phyloP scores from a whole-genome alignment of 2,888 invertebrate genomes.

The Plebejus anna region DNA sequence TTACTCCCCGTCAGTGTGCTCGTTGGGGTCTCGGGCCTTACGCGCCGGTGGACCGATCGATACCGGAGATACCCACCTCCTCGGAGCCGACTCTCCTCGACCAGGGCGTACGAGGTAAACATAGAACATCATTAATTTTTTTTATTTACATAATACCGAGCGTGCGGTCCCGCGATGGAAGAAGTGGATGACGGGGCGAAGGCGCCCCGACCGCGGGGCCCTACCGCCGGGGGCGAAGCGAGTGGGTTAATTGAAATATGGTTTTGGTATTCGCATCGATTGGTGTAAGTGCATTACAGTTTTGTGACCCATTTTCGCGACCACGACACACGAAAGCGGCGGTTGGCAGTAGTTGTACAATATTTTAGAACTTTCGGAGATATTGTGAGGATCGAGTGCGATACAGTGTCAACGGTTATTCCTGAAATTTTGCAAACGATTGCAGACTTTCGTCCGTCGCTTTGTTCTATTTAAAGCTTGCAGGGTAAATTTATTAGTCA shows the following conservation, averaged over 20 bases:
- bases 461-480: conserved; percentile 31
- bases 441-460: conserved; percentile 26
- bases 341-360: conserved; percentile 52
- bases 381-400: conserved; percentile 38
- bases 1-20: conserved; percentile 39
- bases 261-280: conserved; percentile 53
- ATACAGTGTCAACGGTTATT: conserved; percentile 7
- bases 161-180: conserved; percentile 21
- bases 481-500: conserved; percentile 28
- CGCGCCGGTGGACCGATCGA: conserved; percentile 50
- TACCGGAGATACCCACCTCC: conserved; percentile 47
- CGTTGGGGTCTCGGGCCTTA: conserved; percentile 44
- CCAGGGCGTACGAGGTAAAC: conserved; percentile 66
- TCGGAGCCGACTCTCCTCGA: conserved; percentile 46
- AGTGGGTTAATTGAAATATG: conserved; percentile 6
- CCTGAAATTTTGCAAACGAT: conserved; percentile 25
- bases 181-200: neutral
- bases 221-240: neutral
- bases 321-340: conserved; percentile 60
- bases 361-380: conserved; percentile 39
- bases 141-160: conserved; percentile 31
- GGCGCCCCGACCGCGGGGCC: neutral
- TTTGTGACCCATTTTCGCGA: conserved; percentile 72
- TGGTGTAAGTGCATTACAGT: conserved; percentile 61
- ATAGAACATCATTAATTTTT: conserved; percentile 47